These are phyloP conservation scores for Vulpes vulpes DNA, from an alignment of 2,113 vertebrate species.

Conservation along the genomic window DNA sequence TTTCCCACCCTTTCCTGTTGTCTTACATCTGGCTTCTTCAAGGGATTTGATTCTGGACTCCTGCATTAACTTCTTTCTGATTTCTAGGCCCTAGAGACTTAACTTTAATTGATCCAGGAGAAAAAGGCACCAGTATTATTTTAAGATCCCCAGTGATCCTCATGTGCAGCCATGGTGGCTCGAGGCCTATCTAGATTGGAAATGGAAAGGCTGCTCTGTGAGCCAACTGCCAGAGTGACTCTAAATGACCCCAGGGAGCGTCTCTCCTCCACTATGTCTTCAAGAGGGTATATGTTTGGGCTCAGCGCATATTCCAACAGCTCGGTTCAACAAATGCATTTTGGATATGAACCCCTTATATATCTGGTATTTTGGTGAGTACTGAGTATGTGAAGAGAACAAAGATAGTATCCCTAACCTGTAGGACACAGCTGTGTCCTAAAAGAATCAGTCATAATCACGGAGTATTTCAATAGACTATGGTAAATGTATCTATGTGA, in stretches of 20 bases:
- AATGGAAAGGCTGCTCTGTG: background rate
- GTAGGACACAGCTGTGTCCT: background rate
- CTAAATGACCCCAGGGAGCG: too few species aligned
- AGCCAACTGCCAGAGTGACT: background rate
- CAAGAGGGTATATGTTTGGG: background rate
- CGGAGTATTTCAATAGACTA: background rate
- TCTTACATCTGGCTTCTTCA: background rate
- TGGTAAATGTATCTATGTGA: too few species aligned
- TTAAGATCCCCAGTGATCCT: background rate
- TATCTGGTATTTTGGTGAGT: background rate
- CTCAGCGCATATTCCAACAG: background rate
- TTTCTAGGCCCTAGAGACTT: background rate
- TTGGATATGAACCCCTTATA: background rate
- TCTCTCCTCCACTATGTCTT: background rate
- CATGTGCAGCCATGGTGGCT: background rate
- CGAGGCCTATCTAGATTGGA: background rate
- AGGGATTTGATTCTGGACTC: background rate
- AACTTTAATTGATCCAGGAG: rapidly evolving
- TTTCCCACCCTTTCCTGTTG: background rate
- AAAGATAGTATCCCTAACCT: background rate
- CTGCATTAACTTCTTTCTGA: background rate
- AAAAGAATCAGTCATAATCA: background rate
- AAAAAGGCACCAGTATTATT: background rate
- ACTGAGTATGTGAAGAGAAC: too few species aligned
- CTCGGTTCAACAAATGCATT: background rate